These are phyloP conservation scores for Rhinogobio ventralis DNA, from an alignment of 2,797 vertebrate species.

Conservation along the genomic window DNA sequence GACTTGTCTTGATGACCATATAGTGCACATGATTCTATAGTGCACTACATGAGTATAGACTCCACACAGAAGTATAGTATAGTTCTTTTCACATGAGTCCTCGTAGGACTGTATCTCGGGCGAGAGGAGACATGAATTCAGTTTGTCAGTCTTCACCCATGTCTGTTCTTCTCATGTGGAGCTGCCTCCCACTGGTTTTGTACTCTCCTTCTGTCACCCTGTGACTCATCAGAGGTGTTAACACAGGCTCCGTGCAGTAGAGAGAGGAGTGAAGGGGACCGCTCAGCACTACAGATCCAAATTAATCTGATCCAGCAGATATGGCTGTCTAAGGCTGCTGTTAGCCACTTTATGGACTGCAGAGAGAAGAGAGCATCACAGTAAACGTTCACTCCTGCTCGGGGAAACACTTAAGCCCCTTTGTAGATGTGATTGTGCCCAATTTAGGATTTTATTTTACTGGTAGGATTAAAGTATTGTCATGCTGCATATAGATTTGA, in stretches of 20 bases:
- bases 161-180: conserved; percentile 29
- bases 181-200: conserved; percentile 31
- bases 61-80: neutral
- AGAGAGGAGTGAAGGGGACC: conserved; percentile 57
- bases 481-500: neutral
- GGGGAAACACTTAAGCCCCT: conserved; percentile 13
- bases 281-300: conserved; percentile 38
- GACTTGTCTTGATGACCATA: no score
- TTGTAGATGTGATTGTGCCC: neutral
- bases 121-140: neutral
- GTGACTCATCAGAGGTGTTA: conserved; percentile 34
- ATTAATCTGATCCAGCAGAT: conserved; percentile 38
- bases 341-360: conserved; percentile 27
- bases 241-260: conserved; percentile 29
- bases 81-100: neutral
- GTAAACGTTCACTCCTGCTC: neutral
- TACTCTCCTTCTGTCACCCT: conserved; percentile 43
- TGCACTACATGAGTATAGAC: neutral
- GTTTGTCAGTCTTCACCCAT: conserved; percentile 18
- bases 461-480: conserved; percentile 7
- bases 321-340: conserved; percentile 28
- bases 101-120: neutral
- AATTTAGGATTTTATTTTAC: neutral
- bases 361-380: conserved; percentile 6
- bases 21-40: neutral